These are phyloP conservation scores for Microctonus hyperodae DNA, from an alignment of 2,888 invertebrate species.

Conservation along the genomic window DNA sequence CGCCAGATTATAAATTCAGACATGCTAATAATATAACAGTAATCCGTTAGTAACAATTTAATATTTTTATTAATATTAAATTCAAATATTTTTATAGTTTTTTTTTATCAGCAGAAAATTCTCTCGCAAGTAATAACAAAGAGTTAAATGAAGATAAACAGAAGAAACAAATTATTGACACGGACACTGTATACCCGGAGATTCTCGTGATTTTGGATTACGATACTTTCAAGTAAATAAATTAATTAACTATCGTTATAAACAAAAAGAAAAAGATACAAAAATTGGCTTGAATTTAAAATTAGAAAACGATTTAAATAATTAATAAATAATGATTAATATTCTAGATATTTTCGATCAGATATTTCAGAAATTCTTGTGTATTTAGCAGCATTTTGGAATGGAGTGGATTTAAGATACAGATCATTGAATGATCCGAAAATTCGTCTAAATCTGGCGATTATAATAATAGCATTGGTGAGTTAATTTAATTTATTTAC, in stretches of 20 bases:
- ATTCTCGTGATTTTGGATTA: conserved; percentile 35
- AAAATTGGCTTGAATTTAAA: neutral
- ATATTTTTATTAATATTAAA: neutral
- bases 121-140: neutral
- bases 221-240: conserved; percentile 36
- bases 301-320: neutral
- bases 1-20: neutral
- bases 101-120: neutral
- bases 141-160: neutral
- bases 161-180: neutral
- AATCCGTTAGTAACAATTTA: neutral
- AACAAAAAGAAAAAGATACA: neutral
- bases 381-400: conserved; percentile 33
- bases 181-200: conserved; percentile 35
- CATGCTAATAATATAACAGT: conserved; percentile 4
- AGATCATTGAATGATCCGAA: conserved; percentile 25
- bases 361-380: conserved; percentile 26
- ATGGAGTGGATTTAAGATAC: conserved; percentile 33
- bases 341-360: conserved; percentile 29
- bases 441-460: conserved; percentile 29
- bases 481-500: conserved; percentile 14
- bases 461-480: conserved; percentile 34
- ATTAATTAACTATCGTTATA: neutral
- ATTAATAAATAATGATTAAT: neutral
- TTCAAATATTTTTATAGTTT: neutral